Evolutionary conservation across 2,797 vertebrate species (phyloP).

Genomic region (Morus bassanus): DNA sequence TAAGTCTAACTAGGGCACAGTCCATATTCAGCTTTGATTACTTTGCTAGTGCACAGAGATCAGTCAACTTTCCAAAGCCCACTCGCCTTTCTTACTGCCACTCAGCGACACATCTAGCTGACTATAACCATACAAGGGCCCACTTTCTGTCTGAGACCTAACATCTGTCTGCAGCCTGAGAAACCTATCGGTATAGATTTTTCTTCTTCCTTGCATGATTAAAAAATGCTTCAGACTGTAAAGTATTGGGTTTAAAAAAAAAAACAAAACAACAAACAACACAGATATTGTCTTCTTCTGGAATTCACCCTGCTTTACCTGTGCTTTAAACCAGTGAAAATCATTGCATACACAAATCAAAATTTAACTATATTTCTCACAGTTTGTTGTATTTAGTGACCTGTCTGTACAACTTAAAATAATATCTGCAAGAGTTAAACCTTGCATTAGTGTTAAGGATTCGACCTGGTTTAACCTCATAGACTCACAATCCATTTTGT

Average conservation of each 20-base stretch:
- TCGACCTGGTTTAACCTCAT: not conserved
- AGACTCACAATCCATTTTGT: not conserved
- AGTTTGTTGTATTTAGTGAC: not conserved
- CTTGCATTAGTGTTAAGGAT: not conserved
- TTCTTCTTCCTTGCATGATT: not conserved
- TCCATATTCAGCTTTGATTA: not conserved
- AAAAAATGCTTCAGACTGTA: not conserved
- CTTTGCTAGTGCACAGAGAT: not conserved
- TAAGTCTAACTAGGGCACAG: slow-evolving; percentile 15
- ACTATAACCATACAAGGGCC: slow-evolving; percentile 41
- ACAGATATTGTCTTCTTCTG: not conserved
- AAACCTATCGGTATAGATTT: not conserved
- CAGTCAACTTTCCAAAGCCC: slow-evolving; percentile 5
- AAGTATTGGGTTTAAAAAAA: not conserved
- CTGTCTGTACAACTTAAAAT: not conserved
- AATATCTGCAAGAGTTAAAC: not conserved
- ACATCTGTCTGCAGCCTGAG: not conserved
- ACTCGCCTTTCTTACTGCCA: not conserved
- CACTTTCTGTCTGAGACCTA: not conserved
- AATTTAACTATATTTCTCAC: not conserved
- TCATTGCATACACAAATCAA: not conserved
- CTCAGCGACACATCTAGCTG: not conserved
- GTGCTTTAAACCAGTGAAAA: not conserved
- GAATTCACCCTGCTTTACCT: not conserved
- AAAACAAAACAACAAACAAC: not conserved